A percentile compares a stretch with the other conserved stretches of the same genome.
phyloP scores from a whole-genome alignment of 2,797 vertebrate species.

The Simalia tracyae region DNA sequence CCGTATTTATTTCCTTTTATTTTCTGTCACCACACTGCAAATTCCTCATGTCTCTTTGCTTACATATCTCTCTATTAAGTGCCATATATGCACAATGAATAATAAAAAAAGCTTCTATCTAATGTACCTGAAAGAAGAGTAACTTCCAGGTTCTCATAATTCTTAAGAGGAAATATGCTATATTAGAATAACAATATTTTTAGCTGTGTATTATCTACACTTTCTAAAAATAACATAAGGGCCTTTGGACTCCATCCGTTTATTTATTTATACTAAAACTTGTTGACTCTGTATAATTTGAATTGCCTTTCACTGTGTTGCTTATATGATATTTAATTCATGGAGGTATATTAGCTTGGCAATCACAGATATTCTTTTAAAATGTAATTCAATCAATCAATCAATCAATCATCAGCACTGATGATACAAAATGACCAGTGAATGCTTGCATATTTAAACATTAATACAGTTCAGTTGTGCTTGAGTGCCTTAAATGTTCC shows the following conservation, averaged over 20 bases:
- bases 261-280: background rate
- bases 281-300: background rate
- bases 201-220: background rate
- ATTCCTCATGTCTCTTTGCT: background rate
- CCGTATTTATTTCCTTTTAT: background rate
- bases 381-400: background rate
- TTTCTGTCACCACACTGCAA: background rate
- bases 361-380: background rate
- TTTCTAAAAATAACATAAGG: background rate
- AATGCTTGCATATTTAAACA: constrained; percentile 28
- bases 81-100: background rate
- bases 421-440: background rate
- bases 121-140: background rate
- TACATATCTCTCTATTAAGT: background rate
- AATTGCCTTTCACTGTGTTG: background rate
- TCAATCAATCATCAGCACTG: background rate
- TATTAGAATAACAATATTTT: constrained; percentile 1
- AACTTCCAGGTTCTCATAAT: background rate
- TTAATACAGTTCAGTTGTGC: background rate
- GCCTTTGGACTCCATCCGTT: background rate
- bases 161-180: background rate
- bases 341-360: background rate
- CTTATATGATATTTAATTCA: background rate
- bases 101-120: background rate
- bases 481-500: constrained; percentile 10